Base-by-base conservation (phyloP, 1,140 invertebrate genomes). In the Drosophila tristis region DNA sequence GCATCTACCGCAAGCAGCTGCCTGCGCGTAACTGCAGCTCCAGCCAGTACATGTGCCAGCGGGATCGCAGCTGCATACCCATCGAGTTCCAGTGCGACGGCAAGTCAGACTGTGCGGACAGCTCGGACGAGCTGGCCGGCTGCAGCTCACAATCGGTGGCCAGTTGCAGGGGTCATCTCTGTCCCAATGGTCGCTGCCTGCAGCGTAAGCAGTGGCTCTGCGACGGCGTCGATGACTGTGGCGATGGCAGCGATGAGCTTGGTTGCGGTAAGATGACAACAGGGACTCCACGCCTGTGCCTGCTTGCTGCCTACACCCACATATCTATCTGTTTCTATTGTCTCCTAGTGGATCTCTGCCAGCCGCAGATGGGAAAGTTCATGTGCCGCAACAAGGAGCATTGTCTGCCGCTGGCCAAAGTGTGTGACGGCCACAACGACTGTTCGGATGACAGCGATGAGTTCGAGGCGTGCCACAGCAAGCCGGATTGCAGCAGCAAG, bases 41-140 rank as follows among this genome's bases (percentile, higher is more conserved):
- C 2, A 74, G 87, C 2, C 91, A 93, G 50, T 95, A 94, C 67
- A 93, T 93, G 29, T 96, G 95, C 53, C 89, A 93, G 20, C 49
- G 67, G 42, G 93, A 94, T 70, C 93, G 93, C 16, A 93, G 93
- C 5, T 98, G 97, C 81, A 93, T 98, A 26, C 93, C 94, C 0
- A 60, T 92, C 0, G 77, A 92, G 1, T 87, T 94, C 31, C 95
- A 97, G 67, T 98, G 97, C 89, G 94, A 98, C 84, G 94, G 94
- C 1, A 92, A 93, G 0, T 35, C 84, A 4, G 96, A 99, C 81
- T 99, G 98, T 92, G 92, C 94, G 0, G 96, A 97, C 92, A 94
- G 93, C 2, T 95, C 95, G 2, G 98, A 98, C 92, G 96, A 97
- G 90, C 90, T 92, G 2, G 72, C 65, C 0, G 90, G 92, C 5